Base-by-base conservation (phyloP, 2,113 vertebrate species). In the Ptychochromis oligacanthus region DNA sequence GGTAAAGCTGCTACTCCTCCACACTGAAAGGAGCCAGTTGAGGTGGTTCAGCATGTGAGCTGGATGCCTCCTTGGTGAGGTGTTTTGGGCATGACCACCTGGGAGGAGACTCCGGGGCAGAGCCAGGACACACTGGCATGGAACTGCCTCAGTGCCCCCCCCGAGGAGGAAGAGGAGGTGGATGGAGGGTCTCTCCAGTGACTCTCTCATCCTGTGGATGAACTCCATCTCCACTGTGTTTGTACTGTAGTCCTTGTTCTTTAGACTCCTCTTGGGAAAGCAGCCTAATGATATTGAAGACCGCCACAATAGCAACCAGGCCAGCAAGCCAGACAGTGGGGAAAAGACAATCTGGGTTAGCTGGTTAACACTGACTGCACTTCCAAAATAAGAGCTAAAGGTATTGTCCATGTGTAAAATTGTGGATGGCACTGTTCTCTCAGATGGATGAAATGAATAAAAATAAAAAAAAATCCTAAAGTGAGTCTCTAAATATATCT, bases 281-380 rank as follows among this genome's bases (percentile, higher is more conserved):
- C 28, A 31, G 28, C 28, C 28, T 31, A 31, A 31, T 43, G 12
- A 65, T 65, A 0, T 65, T 43, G 36, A 65, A 43, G 36, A 65
- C n/a, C 0, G 4, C 13, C 62, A 24, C 62, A 0, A 65, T 36
- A 43, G 7, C 4, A 24, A 36, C 0, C 15, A 24, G 62, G 7
- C 7, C 62, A 1, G 62, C 40, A 22, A 65, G 62, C 13, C 13
- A 10, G n/a, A 17, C n/a, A 43, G n/a, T 43, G 62, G n/a, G 24
- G 62, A 24, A 17, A 65, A 65, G n/a, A n/a, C 36, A 24, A 4
- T 38, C 24, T 0, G 1, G 38, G 0, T 13, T 65, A 65, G 38
- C 62, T 65, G 5, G 24, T 65, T 65, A 26, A 0, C 14, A 24
- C 13, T 13, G 24, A 28, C 40, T 20, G 40, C 26, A 49, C 64